Conservation (phyloP, 1,140 invertebrate genomes). For the Tetramorium simillimum region DNA sequence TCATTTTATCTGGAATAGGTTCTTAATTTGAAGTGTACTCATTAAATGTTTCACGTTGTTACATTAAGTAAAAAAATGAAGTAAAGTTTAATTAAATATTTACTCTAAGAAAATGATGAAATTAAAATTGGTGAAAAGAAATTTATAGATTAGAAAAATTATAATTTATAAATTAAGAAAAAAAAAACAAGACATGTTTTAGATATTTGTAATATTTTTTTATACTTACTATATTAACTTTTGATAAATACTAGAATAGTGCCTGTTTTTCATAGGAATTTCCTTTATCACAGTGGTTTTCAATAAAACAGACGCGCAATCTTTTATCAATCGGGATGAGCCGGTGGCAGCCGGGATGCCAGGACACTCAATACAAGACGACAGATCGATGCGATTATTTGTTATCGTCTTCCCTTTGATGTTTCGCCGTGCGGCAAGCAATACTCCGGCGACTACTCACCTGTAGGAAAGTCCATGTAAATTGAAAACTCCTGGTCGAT, state of each 20-base stretch:
- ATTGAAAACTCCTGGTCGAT: constrained; percentile 54
- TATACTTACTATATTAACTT: no score
- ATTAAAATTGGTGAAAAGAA: background rate
- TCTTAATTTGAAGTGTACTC: background rate
- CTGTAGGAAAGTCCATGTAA: constrained; percentile 12
- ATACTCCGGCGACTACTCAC: background rate
- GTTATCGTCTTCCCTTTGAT: constrained; percentile 37
- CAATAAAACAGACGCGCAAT: background rate
- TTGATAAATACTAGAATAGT: no score
- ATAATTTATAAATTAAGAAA: background rate
- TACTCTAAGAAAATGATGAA: background rate
- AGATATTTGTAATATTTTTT: background rate
- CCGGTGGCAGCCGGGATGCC: no score
- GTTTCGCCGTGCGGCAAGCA: background rate
- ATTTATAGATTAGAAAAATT: background rate
- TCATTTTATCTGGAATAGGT: background rate
- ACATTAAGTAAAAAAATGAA: background rate
- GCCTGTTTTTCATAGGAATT: background rate
- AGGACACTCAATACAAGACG: background rate
- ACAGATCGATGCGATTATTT: constrained; percentile 33
- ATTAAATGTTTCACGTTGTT: background rate
- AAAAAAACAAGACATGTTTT: no score
- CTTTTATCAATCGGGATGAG: background rate
- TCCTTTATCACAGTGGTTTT: background rate
- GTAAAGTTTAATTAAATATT: background rate